These are phyloP conservation scores for Triplophysa tibetana DNA, from an alignment of 2,113 vertebrate species.

Conservation along the genomic window DNA sequence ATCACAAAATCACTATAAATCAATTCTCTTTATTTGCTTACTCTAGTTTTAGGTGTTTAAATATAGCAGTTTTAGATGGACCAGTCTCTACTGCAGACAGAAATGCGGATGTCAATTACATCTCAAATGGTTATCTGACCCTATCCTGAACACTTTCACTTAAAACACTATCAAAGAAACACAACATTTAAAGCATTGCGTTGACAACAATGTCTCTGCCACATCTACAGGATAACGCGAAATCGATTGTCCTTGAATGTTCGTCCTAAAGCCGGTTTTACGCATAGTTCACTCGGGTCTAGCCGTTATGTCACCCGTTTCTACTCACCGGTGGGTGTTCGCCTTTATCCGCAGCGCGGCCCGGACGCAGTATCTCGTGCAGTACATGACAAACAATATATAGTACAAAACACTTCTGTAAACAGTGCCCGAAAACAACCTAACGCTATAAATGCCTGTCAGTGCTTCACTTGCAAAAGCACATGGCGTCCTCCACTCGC, in stretches of 20 bases:
- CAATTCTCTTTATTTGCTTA: neutral
- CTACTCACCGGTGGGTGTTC: conserved; percentile 64
- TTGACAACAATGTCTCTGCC: neutral
- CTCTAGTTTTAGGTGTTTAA: neutral
- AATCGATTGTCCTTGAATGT: neutral
- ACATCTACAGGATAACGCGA: neutral
- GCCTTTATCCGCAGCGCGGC: conserved; percentile 66
- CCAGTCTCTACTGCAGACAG: neutral
- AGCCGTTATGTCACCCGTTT: neutral
- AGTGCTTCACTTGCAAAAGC: conserved; percentile 61
- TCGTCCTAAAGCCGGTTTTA: too few species aligned
- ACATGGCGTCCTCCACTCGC: conserved; percentile 74
- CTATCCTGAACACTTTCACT: too few species aligned
- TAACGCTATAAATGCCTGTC: neutral
- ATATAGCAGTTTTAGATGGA: too few species aligned
- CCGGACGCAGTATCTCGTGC: conserved; percentile 69
- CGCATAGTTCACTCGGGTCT: neutral
- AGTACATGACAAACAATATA: conserved; percentile 63
- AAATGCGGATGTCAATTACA: neutral
- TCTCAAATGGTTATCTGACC: neutral
- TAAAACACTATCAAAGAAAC: neutral
- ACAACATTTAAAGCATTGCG: neutral
- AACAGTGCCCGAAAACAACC: neutral
- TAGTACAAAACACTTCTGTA: neutral
- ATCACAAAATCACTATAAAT: neutral